A percentile compares a stretch with the other conserved stretches of the same genome.
These are phyloP conservation scores for Platysteira castanea DNA, from an alignment of 2,113 vertebrate genomes.

Conservation along the genomic window DNA sequence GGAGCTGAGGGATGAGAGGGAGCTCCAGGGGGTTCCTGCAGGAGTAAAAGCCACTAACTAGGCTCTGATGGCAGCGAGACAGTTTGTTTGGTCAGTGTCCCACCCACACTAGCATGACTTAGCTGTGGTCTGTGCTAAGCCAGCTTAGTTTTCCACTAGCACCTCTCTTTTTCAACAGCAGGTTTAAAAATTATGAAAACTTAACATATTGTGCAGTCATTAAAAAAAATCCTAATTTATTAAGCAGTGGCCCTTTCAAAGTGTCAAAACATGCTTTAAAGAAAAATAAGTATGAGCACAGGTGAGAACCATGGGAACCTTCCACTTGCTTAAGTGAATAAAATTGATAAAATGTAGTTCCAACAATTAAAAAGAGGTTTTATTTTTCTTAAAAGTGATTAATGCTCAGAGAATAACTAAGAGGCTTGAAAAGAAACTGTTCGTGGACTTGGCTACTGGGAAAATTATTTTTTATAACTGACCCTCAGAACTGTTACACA, in stretches of 20 bases:
- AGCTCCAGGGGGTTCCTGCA: neutral
- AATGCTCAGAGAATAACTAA: conserved; percentile 13
- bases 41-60: neutral
- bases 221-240: conserved; percentile 49
- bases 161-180: conserved; percentile 33
- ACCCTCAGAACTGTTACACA: neutral
- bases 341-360: neutral
- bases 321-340: neutral
- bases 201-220: conserved; percentile 7
- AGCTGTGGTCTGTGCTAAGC: neutral
- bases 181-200: conserved; percentile 25
- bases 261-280: conserved; percentile 1
- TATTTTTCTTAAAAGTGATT: conserved; percentile 34
- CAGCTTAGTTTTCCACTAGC: neutral
- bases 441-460: neutral
- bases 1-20: neutral
- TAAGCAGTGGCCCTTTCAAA: conserved; percentile 14
- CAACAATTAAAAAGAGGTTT: neutral
- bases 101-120: neutral
- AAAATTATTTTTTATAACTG: neutral
- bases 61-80: neutral
- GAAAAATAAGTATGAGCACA: neutral
- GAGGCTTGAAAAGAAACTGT: conserved; percentile 11
- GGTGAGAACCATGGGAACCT: neutral
- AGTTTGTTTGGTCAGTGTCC: neutral